Base-by-base conservation (phyloP, 2,113 vertebrate species). In the Galbula dea region DNA sequence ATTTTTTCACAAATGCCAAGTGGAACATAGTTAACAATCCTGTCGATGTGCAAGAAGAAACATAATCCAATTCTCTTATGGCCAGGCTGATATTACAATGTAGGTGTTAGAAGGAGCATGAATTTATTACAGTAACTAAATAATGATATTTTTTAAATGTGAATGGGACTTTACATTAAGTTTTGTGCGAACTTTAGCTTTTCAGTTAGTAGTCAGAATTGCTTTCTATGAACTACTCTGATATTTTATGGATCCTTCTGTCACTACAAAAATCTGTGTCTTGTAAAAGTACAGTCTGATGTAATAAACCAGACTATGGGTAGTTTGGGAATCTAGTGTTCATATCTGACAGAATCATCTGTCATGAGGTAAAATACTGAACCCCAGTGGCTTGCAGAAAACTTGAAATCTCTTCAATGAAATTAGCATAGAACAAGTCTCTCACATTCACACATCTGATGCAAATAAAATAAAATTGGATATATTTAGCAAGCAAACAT, bases 1-100 rank as follows among this genome's bases (percentile, higher is more conserved):
- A 55, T 87, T 81, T 94, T 89, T 90, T 66, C 59, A 83, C 63
- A 91, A 91, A 87, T 61, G 36, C 37, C 55, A 86, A 74, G 29
- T 66, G 82, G 61, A 92, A 66, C 34, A 58, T n/a, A 77, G 34
- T 37, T 88, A 93, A 69, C 46, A 86, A 90, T 37, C 46, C 65
- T 58, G 45, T n/a, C 87, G 81, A 78, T 79, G 43, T 0, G 0
- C 68, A 87, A 66, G 71, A 72, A 55, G 39, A 30, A 61, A 90
- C 3, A 3, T 0, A 7, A 84, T 77, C 34, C 58, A 63, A n/a
- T 48, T 76, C 29, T 46, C 29, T 51, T 68, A 43, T 0, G 0
- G 41, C 46, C 36, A 26, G 45, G n/a, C 54, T 89, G 77, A 27
- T 45, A 65, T 18, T 80, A 27, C 24, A 76, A 87, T 12, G 73